Conservation (phyloP, 1,140 invertebrate species). For the Papilio dardanus region DNA sequence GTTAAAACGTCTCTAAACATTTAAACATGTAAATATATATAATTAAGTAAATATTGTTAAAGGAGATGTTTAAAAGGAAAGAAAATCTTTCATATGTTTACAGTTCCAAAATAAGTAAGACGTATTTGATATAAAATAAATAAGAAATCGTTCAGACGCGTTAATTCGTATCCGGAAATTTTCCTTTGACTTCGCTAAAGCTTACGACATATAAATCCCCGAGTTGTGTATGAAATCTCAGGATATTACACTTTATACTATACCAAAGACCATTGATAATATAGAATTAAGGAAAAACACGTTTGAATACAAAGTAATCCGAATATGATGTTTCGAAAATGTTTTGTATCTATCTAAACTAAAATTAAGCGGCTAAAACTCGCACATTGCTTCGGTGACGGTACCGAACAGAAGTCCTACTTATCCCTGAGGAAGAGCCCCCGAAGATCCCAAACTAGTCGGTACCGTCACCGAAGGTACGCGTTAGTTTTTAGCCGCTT, state of each 20-base stretch:
- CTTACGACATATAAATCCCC: neutral
- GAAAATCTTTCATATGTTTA: neutral
- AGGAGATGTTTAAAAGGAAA: neutral
- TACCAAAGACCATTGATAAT: slow-evolving; percentile 7
- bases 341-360: too few relatives aligned
- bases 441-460: too few relatives aligned
- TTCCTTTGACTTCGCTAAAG: neutral
- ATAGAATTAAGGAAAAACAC: slow-evolving; percentile 5
- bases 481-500: too few relatives aligned
- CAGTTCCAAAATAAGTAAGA: neutral
- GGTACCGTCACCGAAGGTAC: too few relatives aligned
- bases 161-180: slow-evolving; percentile 1
- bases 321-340: too few relatives aligned
- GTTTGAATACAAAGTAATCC: neutral
- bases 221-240: slow-evolving; percentile 10
- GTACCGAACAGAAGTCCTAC: too few relatives aligned
- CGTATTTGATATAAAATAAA: neutral
- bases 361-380: too few relatives aligned
- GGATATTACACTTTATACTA: slow-evolving; percentile 7
- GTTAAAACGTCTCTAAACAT: too few relatives aligned
- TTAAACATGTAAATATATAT: too few relatives aligned
- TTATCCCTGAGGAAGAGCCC: too few relatives aligned
- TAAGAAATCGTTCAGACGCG: neutral
- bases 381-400: too few relatives aligned
- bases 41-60: neutral